phyloP scores from a whole-genome alignment of 2,888 invertebrate genomes.

The Aleiodes testaceus region DNA sequence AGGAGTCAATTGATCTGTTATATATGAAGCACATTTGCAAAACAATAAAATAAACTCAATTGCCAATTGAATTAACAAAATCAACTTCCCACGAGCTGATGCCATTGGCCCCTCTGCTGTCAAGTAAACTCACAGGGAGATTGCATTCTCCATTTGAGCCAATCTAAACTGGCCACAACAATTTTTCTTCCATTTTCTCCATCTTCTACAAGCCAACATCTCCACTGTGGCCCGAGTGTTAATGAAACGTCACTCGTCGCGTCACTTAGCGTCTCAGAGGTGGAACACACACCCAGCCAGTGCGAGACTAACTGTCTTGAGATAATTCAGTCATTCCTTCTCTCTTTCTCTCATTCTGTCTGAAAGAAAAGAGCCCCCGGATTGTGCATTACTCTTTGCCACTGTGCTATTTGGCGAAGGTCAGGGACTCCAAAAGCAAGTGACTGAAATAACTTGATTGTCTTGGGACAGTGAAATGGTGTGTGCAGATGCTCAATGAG shows the following conservation, averaged over 20 bases:
- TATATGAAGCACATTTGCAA: constrained; percentile 1
- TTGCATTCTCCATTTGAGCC: constrained; percentile 30
- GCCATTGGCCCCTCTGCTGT: constrained; percentile 46
- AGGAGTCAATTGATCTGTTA: constrained; percentile 17
- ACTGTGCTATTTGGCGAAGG: constrained; percentile 52
- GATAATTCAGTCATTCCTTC: neutral
- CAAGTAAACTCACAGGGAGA: constrained; percentile 38
- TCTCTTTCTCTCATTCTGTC: neutral
- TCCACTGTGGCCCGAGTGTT: constrained; percentile 54
- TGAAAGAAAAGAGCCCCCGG: neutral
- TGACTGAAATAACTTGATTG: constrained; percentile 53
- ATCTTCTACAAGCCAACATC: constrained; percentile 3
- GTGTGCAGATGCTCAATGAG: neutral
- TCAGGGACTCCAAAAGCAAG: constrained; percentile 50
- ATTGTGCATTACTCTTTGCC: constrained; percentile 45
- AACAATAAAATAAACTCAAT: constrained; percentile 14
- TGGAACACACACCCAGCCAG: constrained; percentile 49
- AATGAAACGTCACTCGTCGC: constrained; percentile 65
- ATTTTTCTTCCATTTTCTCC: neutral
- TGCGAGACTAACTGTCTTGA: constrained; percentile 44
- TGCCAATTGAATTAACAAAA: constrained; percentile 29
- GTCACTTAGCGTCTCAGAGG: constrained; percentile 61
- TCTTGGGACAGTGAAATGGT: neutral
- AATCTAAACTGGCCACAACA: constrained; percentile 19
- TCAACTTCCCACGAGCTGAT: constrained; percentile 39